A percentile compares a stretch with the other conserved stretches of the same genome.
These are phyloP conservation scores for Ormyrus labotus DNA, from an alignment of 2,888 invertebrate genomes.

Conservation along the genomic window DNA sequence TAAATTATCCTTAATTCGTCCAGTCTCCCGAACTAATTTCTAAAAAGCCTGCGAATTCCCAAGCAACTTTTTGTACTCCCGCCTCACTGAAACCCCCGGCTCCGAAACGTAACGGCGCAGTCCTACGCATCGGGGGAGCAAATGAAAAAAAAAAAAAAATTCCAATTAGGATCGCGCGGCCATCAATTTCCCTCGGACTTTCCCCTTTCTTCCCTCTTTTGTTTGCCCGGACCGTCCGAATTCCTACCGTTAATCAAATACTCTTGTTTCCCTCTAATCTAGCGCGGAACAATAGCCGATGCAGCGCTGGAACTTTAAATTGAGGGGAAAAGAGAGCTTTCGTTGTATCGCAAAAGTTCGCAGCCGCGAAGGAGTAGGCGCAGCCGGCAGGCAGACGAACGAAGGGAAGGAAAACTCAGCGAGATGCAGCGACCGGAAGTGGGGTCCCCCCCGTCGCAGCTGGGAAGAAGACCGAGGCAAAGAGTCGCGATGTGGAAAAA, in stretches of 20 bases:
- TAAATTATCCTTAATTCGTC: neutral
- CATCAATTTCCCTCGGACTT: no score
- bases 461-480: neutral
- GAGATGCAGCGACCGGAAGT: conserved; percentile 22
- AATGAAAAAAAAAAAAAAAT: no score
- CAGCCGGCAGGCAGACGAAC: neutral
- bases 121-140: no score
- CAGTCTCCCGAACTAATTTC: neutral
- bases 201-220: no score
- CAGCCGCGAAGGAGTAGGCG: neutral
- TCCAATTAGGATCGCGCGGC: no score
- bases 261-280: conserved; percentile 7
- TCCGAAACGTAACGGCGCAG: no score
- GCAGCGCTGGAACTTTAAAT: conserved; percentile 19
- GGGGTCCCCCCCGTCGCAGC: neutral
- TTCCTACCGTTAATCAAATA: conserved; percentile 12
- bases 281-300: neutral
- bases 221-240: neutral
- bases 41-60: neutral
- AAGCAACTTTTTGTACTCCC: neutral
- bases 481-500: neutral
- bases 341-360: conserved; percentile 15
- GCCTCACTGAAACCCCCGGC: no score
- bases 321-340: conserved; percentile 14
- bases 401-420: neutral